Base-by-base conservation (phyloP, 2,888 invertebrate genomes). In the Blera fallax region DNA sequence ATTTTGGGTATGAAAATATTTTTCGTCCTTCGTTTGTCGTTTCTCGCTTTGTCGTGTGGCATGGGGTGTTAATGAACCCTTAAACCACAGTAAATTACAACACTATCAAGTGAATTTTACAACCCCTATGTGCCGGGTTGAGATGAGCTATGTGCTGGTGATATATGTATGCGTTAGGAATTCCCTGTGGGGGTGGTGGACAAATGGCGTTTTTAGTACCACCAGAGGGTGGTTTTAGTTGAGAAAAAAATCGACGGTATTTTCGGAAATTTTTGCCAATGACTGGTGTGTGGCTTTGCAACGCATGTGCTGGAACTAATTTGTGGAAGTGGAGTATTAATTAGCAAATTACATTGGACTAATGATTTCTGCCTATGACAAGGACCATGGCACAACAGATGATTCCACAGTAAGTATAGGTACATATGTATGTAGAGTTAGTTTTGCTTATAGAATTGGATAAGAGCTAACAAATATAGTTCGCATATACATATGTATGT, bases 61-160 rank as follows among this genome's bases (percentile, higher is more conserved):
- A 18, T 18, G 67, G 76, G 85, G 81, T 85, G 85, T 85, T 85
- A 85, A 85, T 85, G 85, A 85, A 85, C 85, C 85, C 81, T 85
- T 85, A 85, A 85, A 85, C 85, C 85, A 60, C 85, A 85, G 70
- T 67, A 81, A 85, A 85, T 85, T 85, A 85, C 81, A 81, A 81
- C 85, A 85, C 85, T 85, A 85, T 85, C 85, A 81, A 85, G 85
- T 81, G 85, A 85, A 81, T 85, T 81, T 85, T 77, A 81, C 81
- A 85, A 76, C 85, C 81, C 77, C 29, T 43, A 58, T 62, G 52
- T 54, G 78, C 5, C 65, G 48, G 27, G 64, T 34, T 34, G n/a
- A 27, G 69, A 3, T 27, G 58, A 21, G 37, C 48, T 50, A 32
- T 43, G 70, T 65, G 40, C 32, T 56, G 54, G 50, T 85, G 67